Evolutionary conservation across 2,888 invertebrate genomes (phyloP), one percentile per base, ranked within the genome.

Genomic region (Metallyticus violacea): DNA sequence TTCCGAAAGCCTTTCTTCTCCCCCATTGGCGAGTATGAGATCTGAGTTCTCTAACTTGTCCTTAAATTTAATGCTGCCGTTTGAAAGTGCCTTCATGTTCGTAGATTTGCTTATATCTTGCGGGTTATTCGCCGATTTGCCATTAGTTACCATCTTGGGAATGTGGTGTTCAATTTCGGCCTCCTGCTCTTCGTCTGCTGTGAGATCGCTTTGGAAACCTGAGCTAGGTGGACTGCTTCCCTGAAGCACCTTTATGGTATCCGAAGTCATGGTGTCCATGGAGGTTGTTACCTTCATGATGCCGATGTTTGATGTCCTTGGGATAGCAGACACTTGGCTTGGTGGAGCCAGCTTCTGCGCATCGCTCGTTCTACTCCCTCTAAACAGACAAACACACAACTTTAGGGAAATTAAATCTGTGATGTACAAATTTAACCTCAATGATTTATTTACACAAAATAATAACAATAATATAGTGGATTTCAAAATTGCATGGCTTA

Each of bases 261-360:
- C 83, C 28, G 83, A 77, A 4, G 83, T 28, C 83, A 83, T 83
- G 28, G 77, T 5, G 6, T 83, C 83, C 77, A 83, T 29, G 9
- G 77, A 27, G 22, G 83, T 77, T 26, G 83, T 83, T 83, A 83
- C 77, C 83, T 77, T 83, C 83, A 83, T 83, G 76, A 29, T 83
- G 15, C 40, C 22, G 40, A 62, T 62, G 40, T 15, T 15, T 7
- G 40, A 62, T 62, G 40, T 4, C 15, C 15, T 62, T 3, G 22
- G 4, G 40, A 15, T 62, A 62, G 15, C 22, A 62, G 40, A 6
- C 15, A 62, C 40, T 4, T 62, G 40, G 15, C 9, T 22, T 62
- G 40, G 40, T 62, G 40, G 40, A 62, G 40, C 15, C 40, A 62
- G 40, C 22, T 62, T 62, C 40, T 62, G 40, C 40, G 4, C 40